These are phyloP conservation scores for Papilio xuthus DNA, from an alignment of 1,140 invertebrate genomes.

Conservation along the genomic window DNA sequence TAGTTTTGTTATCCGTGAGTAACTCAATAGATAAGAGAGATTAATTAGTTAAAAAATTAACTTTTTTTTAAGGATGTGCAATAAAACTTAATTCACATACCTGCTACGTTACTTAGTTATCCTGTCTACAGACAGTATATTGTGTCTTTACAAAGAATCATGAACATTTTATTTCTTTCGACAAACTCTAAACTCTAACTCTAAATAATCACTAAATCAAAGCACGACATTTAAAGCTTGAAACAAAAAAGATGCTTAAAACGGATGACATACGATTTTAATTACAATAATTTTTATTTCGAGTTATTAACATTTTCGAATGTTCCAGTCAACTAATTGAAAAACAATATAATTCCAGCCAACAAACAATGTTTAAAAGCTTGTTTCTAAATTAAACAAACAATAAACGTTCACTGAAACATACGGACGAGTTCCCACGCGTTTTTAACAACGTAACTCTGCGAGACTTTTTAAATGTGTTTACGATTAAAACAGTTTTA, in stretches of 20 bases:
- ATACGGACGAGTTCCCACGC: not conserved
- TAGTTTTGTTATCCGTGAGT: not conserved
- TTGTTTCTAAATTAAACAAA: constrained; percentile 21
- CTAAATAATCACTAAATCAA: no score
- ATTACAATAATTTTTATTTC: not conserved
- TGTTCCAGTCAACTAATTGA: not conserved
- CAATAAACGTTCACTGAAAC: constrained; percentile 10
- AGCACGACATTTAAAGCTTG: no score
- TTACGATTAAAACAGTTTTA: not conserved
- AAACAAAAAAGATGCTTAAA: no score
- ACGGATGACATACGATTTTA: not conserved
- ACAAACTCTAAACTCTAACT: no score
- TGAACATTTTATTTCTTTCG: no score
- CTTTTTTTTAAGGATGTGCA: not conserved
- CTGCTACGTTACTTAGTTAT: no score
- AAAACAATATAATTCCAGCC: constrained; percentile 10
- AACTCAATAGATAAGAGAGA: not conserved
- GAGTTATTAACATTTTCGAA: not conserved
- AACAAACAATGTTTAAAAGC: constrained; percentile 8
- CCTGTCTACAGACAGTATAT: no score
- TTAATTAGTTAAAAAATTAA: not conserved
- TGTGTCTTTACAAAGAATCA: no score
- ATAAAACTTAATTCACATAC: not conserved
- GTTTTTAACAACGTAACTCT: not conserved
- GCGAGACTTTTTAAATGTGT: not conserved